Base-by-base conservation (phyloP, 2,888 invertebrate species). In the Athetis lepigone region DNA sequence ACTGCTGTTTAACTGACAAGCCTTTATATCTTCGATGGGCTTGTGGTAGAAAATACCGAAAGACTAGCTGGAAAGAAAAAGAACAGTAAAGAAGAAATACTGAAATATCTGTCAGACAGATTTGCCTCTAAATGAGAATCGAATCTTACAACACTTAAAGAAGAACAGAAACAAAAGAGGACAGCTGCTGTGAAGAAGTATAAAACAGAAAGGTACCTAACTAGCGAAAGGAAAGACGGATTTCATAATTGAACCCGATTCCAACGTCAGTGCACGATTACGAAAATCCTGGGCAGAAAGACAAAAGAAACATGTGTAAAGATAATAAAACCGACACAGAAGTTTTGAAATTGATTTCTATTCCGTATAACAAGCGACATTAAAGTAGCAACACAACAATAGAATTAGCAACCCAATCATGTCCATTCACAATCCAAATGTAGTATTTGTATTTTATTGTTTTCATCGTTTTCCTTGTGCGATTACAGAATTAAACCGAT, bases 281-380 rank as follows among this genome's bases (percentile, higher is more conserved):
- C 33, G 21, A 46, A 70, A 70, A 70, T 23, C 27, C 36, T 37
- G 2, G 16, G 23, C 43, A 54, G 11, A 21, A 16, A 45, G 19
- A 56, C 73, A 69, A 72, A 51, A 40, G 23, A 36, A 33, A 36
- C 11, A 49, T 27, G 18, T 27, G 33, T 18, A 51, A 45, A 39
- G 64, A 27, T 43, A 68, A 42, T 71, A 39, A 39, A 72, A 27
- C 56, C 33, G 16, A 36, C 40, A 42, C 19, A 69, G 54, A 66
- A 73, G 78, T 84, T 82, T 84, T 77, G 82, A 83, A 83, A 85
- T 80, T 71, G 75, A 74, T 80, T 80, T 82, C 75, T 75, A 82
- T 78, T 75, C 58, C 37, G 33, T 46, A 36, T 47, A 59, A 59
- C 40, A 56, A 73, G 51, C 47, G 6, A 33, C 42, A 36, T 60